Evolutionary conservation across 2,888 invertebrate species (phyloP).

Genomic region (Brachynemurus nebulosus): DNA sequence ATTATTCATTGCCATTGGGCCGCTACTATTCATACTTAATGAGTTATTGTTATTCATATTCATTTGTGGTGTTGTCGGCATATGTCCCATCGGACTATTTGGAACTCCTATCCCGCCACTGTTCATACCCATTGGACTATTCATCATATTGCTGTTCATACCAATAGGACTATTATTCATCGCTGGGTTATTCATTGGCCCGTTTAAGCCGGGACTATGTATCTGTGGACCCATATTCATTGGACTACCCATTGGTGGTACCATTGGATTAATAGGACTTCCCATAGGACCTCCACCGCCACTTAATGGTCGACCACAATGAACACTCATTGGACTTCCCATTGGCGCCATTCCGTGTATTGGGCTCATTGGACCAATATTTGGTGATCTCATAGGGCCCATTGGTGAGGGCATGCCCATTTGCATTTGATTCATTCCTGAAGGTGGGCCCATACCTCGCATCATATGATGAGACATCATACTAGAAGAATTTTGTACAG

Average conservation of each 20-base stretch:
- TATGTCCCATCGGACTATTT: constrained; percentile 21
- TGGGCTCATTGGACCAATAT: constrained; percentile 17
- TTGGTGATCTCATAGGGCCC: constrained; percentile 25
- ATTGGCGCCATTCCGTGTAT: constrained; percentile 46
- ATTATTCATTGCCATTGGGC: constrained; percentile 32
- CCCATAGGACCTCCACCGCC: constrained; percentile 53
- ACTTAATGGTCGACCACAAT: constrained; percentile 23
- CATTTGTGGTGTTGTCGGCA: constrained; percentile 17
- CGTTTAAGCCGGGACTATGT: constrained; percentile 51
- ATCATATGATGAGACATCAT: constrained; percentile 25
- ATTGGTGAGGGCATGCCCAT: constrained; percentile 40
- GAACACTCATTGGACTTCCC: constrained; percentile 51
- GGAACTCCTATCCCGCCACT: constrained; percentile 21
- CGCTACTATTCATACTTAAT: constrained; percentile 34
- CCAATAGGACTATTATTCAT: constrained; percentile 45
- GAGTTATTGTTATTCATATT: constrained; percentile 13
- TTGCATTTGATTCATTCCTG: constrained; percentile 45
- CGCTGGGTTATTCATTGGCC: constrained; percentile 43
- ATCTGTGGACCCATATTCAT: constrained; percentile 57
- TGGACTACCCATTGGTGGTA: constrained; percentile 39
- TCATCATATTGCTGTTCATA: constrained; percentile 22
- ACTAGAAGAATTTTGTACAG: constrained; percentile 25
- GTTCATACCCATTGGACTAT: constrained; percentile 21
- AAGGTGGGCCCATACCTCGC: constrained; percentile 27
- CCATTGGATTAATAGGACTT: constrained; percentile 54